Evolutionary conservation across 2,888 invertebrate species (phyloP).

Genomic region (Andricus curvator): DNA sequence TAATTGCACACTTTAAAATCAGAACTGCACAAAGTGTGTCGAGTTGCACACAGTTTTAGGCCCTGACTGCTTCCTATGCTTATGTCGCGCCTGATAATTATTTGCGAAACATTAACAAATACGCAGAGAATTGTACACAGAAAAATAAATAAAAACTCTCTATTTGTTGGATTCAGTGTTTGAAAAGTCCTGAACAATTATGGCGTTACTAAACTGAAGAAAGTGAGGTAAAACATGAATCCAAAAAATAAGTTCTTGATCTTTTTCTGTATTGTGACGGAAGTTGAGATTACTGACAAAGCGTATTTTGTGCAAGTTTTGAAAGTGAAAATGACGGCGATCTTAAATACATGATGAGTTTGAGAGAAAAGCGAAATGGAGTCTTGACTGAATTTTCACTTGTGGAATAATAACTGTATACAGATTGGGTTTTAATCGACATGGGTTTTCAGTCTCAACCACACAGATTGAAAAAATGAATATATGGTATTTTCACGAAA

Average conservation of each 20-base stretch:
- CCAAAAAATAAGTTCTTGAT: not conserved
- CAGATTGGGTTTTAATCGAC: not conserved
- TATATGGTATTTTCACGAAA: not conserved
- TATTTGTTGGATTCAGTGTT: not conserved
- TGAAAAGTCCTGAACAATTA: not conserved
- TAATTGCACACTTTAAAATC: too few species aligned
- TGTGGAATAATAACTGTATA: not conserved
- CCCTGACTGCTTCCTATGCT: not conserved
- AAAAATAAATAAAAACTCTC: not conserved
- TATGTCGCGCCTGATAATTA: not conserved
- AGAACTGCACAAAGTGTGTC: too few species aligned
- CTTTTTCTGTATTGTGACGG: not conserved
- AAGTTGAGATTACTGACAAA: not conserved
- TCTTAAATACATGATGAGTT: slow-evolving; percentile 36
- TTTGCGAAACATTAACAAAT: not conserved
- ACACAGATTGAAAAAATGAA: not conserved
- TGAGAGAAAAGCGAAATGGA: slow-evolving; percentile 1
- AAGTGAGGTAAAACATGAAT: not conserved
- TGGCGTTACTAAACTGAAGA: not conserved
- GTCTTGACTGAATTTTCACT: not conserved
- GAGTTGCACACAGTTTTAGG: too few species aligned
- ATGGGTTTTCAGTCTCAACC: slow-evolving; percentile 7
- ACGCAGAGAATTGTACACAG: not conserved
- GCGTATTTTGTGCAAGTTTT: not conserved
- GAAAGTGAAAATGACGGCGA: slow-evolving; percentile 9